Conservation (phyloP, 2,113 vertebrate species). For the Calcarius ornatus region DNA sequence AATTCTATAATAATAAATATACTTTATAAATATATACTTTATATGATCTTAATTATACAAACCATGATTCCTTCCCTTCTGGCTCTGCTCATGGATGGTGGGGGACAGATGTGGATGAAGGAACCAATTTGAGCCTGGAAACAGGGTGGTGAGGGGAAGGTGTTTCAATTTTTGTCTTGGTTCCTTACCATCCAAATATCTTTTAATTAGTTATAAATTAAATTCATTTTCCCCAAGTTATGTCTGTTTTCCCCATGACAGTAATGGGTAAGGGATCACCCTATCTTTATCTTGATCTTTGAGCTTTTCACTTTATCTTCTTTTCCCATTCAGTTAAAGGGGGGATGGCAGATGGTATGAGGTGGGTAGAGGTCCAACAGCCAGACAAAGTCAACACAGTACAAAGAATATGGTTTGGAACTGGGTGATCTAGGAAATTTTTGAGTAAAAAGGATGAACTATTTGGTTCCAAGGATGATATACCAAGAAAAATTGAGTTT, state of each 20-base stretch:
- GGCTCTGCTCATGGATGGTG: neutral
- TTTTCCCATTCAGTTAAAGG: neutral
- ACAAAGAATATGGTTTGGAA: neutral
- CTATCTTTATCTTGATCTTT: neutral
- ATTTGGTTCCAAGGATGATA: neutral
- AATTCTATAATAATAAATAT: neutral
- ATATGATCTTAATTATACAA: neutral
- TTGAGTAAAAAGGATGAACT: neutral
- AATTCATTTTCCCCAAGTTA: neutral
- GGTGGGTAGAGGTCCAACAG: neutral
- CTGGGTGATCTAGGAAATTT: neutral
- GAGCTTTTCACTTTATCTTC: neutral
- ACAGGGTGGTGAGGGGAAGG: neutral
- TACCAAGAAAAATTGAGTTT: accelerated
- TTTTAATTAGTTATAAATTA: neutral
- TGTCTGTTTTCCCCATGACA: neutral
- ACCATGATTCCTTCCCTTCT: accelerated
- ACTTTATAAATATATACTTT: neutral
- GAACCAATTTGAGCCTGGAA: neutral
- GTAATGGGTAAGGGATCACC: neutral
- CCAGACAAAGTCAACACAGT: neutral
- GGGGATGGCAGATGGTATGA: neutral
- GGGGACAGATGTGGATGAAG: neutral
- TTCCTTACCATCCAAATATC: neutral
- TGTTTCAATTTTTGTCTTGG: neutral